A percentile compares a stretch with the other conserved stretches of the same genome.
Evolutionary conservation across 2,113 vertebrate species (phyloP).

Genomic region (Neofelis nebulosa): DNA sequence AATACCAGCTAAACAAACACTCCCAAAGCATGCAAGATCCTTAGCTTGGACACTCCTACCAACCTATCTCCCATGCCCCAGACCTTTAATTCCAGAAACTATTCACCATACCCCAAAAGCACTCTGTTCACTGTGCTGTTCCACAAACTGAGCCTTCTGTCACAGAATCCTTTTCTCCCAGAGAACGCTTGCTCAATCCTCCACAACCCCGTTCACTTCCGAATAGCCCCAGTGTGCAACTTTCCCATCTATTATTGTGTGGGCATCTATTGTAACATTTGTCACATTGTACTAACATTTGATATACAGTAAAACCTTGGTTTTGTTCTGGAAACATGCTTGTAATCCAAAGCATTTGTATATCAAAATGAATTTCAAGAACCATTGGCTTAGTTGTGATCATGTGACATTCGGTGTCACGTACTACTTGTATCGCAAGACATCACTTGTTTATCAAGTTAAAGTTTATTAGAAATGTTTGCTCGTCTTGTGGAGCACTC

Average conservation of each 20-base stretch:
- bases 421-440: no score
- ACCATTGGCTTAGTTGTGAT: no score
- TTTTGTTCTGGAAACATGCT: no score
- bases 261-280: not conserved
- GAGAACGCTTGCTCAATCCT: not conserved
- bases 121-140: not conserved
- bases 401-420: no score
- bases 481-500: no score
- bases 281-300: no score
- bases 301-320: no score
- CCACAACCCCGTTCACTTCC: not conserved
- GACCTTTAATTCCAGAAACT: not conserved
- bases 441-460: no score
- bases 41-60: not conserved
- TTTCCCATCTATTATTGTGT: not conserved
- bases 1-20: not conserved
- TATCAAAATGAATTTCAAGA: no score
- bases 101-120: not conserved
- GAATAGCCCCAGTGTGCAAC: not conserved
- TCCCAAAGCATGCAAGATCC: not conserved
- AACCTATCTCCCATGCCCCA: not conserved
- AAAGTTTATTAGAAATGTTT: no score
- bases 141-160: not conserved
- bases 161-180: not conserved
- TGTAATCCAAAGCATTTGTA: no score